Percentiles rank a stretch among this genome's conserved stretches.
These are phyloP conservation scores for Brachionus paranguensis DNA, from an alignment of 1,140 invertebrate genomes.

Conservation along the genomic window DNA sequence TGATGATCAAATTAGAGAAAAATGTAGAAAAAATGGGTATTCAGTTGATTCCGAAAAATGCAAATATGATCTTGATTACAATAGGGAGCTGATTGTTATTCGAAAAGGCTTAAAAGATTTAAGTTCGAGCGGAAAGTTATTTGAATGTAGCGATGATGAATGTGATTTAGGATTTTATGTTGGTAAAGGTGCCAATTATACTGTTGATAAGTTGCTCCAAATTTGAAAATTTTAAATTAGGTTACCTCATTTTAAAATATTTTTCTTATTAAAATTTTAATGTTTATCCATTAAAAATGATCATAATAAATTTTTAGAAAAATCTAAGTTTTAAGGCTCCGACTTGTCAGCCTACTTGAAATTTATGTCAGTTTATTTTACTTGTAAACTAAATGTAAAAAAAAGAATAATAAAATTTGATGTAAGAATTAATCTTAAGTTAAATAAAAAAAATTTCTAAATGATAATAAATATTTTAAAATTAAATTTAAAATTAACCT, in stretches of 20 bases:
- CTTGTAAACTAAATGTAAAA: too few relatives aligned
- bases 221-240: background rate
- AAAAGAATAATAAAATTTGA: too few relatives aligned
- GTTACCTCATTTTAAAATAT: background rate
- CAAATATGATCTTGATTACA: background rate
- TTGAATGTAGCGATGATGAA: conserved; percentile 3
- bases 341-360: too few relatives aligned
- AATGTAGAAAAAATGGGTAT: background rate
- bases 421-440: too few relatives aligned
- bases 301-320: background rate
- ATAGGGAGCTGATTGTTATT: background rate
- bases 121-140: background rate
- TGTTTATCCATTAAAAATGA: too few relatives aligned
- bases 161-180: conserved; percentile 35
- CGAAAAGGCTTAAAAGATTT: background rate
- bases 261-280: too few relatives aligned
- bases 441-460: too few relatives aligned
- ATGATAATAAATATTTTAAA: too few relatives aligned
- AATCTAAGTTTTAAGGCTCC: background rate
- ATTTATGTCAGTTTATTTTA: too few relatives aligned
- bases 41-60: conserved; percentile 11
- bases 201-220: conserved; percentile 10
- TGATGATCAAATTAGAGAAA: conserved; percentile 29
- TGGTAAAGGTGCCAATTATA: background rate
- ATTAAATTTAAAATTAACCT: too few relatives aligned